Conservation (phyloP, 2,888 invertebrate genomes). For the Mesoligia furuncula region DNA sequence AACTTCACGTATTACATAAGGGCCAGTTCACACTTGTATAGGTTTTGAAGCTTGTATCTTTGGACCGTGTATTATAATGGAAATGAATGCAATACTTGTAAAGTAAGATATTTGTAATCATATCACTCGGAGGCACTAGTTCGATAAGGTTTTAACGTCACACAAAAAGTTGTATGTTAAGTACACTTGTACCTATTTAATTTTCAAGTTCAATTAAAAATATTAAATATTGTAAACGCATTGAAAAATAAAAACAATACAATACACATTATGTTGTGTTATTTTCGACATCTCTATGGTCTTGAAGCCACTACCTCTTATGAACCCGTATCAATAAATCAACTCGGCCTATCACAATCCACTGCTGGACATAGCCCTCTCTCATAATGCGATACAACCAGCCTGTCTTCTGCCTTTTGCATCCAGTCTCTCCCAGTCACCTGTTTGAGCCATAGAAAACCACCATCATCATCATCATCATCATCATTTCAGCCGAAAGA, state of each 20-base stretch:
- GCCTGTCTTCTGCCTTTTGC: too few species aligned
- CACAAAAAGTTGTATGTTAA: slow-evolving; percentile 77
- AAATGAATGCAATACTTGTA: slow-evolving; percentile 69
- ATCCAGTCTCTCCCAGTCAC: too few species aligned
- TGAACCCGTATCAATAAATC: background rate
- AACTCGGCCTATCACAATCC: too few species aligned
- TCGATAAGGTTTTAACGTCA: slow-evolving; percentile 79
- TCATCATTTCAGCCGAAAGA: too few species aligned
- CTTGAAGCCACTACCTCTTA: background rate
- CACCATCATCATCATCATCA: too few species aligned
- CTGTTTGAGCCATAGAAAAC: too few species aligned
- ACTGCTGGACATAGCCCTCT: too few species aligned
- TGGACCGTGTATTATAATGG: slow-evolving; percentile 61
- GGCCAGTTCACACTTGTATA: slow-evolving; percentile 41
- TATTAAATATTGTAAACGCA: slow-evolving; percentile 83
- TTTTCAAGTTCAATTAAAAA: slow-evolving; percentile 79
- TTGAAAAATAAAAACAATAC: slow-evolving; percentile 83
- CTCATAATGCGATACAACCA: too few species aligned
- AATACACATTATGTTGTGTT: slow-evolving; percentile 69
- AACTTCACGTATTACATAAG: slow-evolving; percentile 36
- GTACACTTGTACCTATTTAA: slow-evolving; percentile 80
- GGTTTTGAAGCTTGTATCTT: slow-evolving; percentile 47
- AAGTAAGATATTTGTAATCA: slow-evolving; percentile 73
- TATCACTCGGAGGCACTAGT: slow-evolving; percentile 83
- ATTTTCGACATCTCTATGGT: slow-evolving; percentile 3